phyloP scores from a whole-genome alignment of 2,797 vertebrate genomes.

The Thaleichthys pacificus region DNA sequence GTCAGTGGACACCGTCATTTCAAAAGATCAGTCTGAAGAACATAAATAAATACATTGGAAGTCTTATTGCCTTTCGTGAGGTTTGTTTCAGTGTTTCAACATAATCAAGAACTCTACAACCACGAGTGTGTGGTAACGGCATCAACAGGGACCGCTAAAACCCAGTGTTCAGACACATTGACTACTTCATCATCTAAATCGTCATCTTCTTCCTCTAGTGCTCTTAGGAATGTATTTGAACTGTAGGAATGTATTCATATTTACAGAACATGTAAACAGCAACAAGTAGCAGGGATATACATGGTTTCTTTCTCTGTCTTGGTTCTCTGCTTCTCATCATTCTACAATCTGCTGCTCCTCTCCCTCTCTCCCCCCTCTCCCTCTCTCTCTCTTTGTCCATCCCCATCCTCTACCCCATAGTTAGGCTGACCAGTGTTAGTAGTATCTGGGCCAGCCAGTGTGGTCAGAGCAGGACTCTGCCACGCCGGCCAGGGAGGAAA shows the following conservation, averaged over 20 bases:
- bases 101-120: conserved; percentile 5
- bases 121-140: background rate
- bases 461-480: conserved; percentile 1
- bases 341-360: background rate
- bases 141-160: background rate
- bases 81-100: conserved; percentile 36
- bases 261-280: background rate
- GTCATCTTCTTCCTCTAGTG: conserved; percentile 1
- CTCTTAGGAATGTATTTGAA: conserved; percentile 11
- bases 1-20: background rate
- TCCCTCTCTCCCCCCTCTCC: background rate
- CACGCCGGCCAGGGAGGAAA: conserved; percentile 23
- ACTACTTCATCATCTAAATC: background rate
- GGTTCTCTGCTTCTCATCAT: background rate
- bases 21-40: conserved; percentile 4
- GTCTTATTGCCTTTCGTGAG: conserved; percentile 22
- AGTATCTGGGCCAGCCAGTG: background rate
- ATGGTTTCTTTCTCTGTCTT: background rate
- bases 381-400: background rate
- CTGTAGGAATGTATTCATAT: too few relatives aligned
- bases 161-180: conserved; percentile 8
- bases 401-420: background rate
- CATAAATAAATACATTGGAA: conserved; percentile 46
- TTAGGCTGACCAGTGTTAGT: background rate
- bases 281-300: background rate